Evolutionary conservation across 2,113 vertebrate species (phyloP).

Genomic region (Tursiops truncatus): DNA sequence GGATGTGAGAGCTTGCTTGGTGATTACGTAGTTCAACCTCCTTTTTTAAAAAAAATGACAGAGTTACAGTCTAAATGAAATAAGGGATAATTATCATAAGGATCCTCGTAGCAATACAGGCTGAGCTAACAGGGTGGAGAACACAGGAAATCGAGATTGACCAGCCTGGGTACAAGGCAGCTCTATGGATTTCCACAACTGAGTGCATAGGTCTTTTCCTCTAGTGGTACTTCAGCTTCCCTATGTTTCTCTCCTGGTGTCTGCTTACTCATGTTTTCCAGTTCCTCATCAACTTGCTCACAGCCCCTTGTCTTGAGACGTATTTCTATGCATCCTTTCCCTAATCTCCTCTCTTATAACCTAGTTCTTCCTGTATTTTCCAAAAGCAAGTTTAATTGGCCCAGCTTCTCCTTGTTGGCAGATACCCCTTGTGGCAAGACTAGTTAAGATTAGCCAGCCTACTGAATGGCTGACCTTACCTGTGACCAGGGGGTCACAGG

Average conservation of each 20-base stretch:
- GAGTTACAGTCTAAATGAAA: not conserved
- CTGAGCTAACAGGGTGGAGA: not conserved
- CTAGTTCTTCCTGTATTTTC: constrained; percentile 7
- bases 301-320: not conserved
- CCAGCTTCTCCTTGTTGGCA: not conserved
- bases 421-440: not conserved
- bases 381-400: not conserved
- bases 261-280: not conserved
- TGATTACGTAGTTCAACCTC: not conserved
- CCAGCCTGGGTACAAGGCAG: not conserved
- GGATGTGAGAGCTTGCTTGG: not conserved
- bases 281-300: not conserved
- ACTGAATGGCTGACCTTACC: not conserved
- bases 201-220: not conserved
- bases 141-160: not conserved
- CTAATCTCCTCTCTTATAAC: not conserved
- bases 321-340: not conserved
- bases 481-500: not conserved
- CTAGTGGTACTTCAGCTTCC: not conserved
- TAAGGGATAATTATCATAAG: not conserved
- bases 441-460: not conserved
- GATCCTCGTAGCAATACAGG: not conserved
- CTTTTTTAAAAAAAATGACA: not conserved
- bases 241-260: not conserved
- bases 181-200: not conserved